Base-by-base conservation (phyloP, 1,140 invertebrate species). In the Paramacrobiotus metropolitanus region DNA sequence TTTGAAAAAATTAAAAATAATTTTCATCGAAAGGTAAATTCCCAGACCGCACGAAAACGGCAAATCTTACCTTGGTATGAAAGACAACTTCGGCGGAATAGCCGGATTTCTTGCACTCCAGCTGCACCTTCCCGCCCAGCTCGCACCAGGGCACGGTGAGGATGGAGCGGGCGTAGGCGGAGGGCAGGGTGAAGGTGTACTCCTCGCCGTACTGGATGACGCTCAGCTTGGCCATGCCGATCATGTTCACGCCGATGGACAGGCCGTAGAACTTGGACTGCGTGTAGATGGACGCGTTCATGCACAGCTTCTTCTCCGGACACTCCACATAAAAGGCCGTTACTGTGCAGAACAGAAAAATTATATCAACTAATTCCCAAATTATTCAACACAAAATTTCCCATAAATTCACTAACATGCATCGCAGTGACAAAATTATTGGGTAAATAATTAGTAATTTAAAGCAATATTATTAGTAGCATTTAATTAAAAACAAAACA, bases 291-390 rank as follows among this genome's bases (percentile, higher is more conserved):
- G 89, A 88, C 2, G 88, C 89, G 68, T 85, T 83, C 72, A 95
- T 89, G 70, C 82, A 83, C 60, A 95, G 88, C 64, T 83, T 80
- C 73, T 90, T 92, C 63, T 83, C 81, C 63, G 82, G 82, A 75
- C 92, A 86, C 74, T 96, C 92, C 60, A 89, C 90, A 78, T 96
- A 96, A 76, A 96, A 96, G 20, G 88, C 92, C 67, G 88, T 93
- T 66, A 95, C 86, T 86, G 65, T n/a, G 15, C 24, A 31, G 20
- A 18, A 68, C 64, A 78, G 78, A 64, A 61, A n/a, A n/a, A n/a
- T n/a, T n/a, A n/a, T n/a, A n/a, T n/a, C n/a, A n/a, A n/a, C n/a
- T n/a, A n/a, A n/a, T n/a, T n/a, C n/a, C n/a, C n/a, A n/a, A n/a
- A n/a, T n/a, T n/a, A n/a, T n/a, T n/a, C n/a, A n/a, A n/a, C n/a